phyloP scores from a whole-genome alignment of 2,797 vertebrate genomes.

The Geotrypetes seraphini region DNA sequence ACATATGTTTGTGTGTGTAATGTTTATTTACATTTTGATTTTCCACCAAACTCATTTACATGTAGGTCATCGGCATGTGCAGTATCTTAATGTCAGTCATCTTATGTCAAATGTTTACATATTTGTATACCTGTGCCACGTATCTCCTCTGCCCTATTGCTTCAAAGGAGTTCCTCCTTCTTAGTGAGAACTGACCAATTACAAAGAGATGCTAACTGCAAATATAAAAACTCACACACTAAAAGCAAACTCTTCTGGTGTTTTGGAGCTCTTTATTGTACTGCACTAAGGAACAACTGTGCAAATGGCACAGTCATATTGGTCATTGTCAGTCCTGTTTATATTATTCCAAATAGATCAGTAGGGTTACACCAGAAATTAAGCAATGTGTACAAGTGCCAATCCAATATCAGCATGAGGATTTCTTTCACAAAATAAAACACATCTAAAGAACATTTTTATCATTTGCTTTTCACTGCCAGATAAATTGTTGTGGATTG shows the following conservation, averaged over 20 bases:
- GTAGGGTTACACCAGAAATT: constrained; percentile 29
- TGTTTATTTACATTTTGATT: background rate
- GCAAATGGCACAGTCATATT: constrained; percentile 32
- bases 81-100: background rate
- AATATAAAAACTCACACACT: constrained; percentile 35
- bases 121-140: too few species aligned
- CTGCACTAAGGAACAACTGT: constrained; percentile 56
- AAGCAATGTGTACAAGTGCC: constrained; percentile 14
- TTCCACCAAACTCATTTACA: background rate
- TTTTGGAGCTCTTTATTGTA: constrained; percentile 41
- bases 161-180: too few species aligned
- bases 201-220: background rate
- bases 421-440: constrained; percentile 28
- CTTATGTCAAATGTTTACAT: constrained; percentile 1
- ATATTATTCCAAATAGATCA: constrained; percentile 24
- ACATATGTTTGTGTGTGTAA: background rate
- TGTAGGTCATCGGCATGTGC: background rate
- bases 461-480: constrained; percentile 27
- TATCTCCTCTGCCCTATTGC: too few species aligned
- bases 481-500: constrained; percentile 28
- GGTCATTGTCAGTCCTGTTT: constrained; percentile 24
- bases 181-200: too few species aligned
- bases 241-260: constrained; percentile 18
- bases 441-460: constrained; percentile 24
- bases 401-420: constrained; percentile 23